A percentile compares a stretch with the other conserved stretches of the same genome.
phyloP scores from a whole-genome alignment of 2,888 invertebrate genomes.

The Tricholauxania praeusta region DNA sequence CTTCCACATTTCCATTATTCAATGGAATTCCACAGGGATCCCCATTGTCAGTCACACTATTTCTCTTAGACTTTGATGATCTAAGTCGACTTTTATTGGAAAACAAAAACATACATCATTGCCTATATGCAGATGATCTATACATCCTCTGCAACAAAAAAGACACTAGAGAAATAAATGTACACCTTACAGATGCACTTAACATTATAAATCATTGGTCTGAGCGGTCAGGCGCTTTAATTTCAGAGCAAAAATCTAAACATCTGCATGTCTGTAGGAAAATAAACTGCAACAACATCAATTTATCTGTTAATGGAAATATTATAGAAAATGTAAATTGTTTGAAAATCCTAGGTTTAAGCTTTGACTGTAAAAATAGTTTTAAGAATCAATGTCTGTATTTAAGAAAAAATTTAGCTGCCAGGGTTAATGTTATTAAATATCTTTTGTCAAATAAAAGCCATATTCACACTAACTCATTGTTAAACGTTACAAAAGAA shows the following conservation, averaged over 20 bases:
- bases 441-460: slow-evolving; percentile 26
- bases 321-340: background rate
- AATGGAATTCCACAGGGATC: too few species aligned
- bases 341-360: slow-evolving; percentile 14
- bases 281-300: background rate
- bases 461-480: slow-evolving; percentile 6
- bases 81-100: too few species aligned
- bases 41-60: too few species aligned
- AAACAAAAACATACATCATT: background rate
- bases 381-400: slow-evolving; percentile 22
- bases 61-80: too few species aligned
- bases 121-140: slow-evolving; percentile 5
- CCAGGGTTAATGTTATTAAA: slow-evolving; percentile 31
- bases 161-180: background rate
- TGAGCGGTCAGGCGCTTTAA: too few species aligned
- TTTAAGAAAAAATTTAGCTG: slow-evolving; percentile 9
- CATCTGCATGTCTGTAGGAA: too few species aligned
- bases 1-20: too few species aligned
- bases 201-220: too few species aligned
- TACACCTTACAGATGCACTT: background rate
- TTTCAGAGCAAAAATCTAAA: too few species aligned
- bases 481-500: slow-evolving; percentile 26
- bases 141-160: background rate
- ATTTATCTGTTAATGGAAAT: background rate
- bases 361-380: slow-evolving; percentile 18